Evolutionary conservation across 2,888 invertebrate species (phyloP).

Genomic region (Limulus polyphemus): DNA sequence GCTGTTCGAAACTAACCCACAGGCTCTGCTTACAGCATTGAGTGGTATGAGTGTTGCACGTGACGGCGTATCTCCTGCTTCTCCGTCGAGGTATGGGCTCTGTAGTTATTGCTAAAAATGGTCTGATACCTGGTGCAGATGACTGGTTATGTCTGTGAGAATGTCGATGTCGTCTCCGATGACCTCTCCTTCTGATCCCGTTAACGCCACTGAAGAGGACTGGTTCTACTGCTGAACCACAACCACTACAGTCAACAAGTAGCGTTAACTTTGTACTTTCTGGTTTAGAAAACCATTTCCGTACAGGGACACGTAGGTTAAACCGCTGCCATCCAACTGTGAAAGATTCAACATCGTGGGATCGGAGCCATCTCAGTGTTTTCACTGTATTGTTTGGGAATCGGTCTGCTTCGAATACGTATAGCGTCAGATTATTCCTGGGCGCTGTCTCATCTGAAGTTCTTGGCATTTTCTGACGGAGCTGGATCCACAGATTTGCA

Average conservation of each 20-base stretch:
- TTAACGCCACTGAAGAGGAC: slow-evolving; percentile 24
- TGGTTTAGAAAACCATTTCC: slow-evolving; percentile 48
- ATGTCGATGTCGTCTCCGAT: slow-evolving; percentile 10
- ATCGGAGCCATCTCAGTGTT: too few species aligned
- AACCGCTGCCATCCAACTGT: slow-evolving; percentile 73
- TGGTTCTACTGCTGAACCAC: slow-evolving; percentile 30
- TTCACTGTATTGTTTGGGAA: slow-evolving; percentile 34
- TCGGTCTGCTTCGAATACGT: slow-evolving; percentile 57
- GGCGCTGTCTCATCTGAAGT: neutral
- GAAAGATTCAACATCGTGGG: slow-evolving; percentile 42
- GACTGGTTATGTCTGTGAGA: slow-evolving; percentile 7
- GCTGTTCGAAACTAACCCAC: slow-evolving; percentile 77
- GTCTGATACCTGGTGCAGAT: slow-evolving; percentile 45
- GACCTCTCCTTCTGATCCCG: slow-evolving; percentile 20
- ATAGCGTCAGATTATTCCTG: neutral
- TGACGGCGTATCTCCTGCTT: slow-evolving; percentile 66
- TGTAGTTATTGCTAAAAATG: slow-evolving; percentile 68
- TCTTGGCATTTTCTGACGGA: slow-evolving; percentile 38
- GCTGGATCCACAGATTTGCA: slow-evolving; percentile 62
- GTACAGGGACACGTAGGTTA: slow-evolving; percentile 64
- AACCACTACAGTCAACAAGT: slow-evolving; percentile 47
- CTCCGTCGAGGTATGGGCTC: slow-evolving; percentile 50
- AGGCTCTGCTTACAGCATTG: slow-evolving; percentile 81
- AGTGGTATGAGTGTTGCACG: slow-evolving; percentile 48
- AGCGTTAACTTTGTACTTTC: slow-evolving; percentile 50